A percentile compares a stretch with the other conserved stretches of the same genome.
These are phyloP conservation scores for Gymnocypris eckloni DNA, from an alignment of 2,797 vertebrate genomes.

Conservation along the genomic window DNA sequence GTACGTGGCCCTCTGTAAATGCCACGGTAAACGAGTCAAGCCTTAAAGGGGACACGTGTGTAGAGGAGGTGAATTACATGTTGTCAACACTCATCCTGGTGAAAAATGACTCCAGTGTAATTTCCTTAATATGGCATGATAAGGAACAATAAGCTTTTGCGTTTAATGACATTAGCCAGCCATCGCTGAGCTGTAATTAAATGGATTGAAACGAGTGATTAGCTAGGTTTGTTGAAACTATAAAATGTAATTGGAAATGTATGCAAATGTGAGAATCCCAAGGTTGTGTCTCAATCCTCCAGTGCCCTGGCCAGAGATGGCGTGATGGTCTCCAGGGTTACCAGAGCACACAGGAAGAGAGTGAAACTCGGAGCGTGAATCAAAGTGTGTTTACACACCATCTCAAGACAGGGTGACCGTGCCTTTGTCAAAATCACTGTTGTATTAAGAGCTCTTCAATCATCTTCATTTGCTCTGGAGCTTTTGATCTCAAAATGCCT, in stretches of 20 bases:
- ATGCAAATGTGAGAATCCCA: constrained; percentile 62
- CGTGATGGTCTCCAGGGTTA: constrained; percentile 5
- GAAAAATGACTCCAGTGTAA: constrained; percentile 64
- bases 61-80: constrained; percentile 52
- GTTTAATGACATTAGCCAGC: constrained; percentile 67
- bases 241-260: constrained; percentile 68
- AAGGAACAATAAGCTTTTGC: constrained; percentile 69
- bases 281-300: constrained; percentile 29
- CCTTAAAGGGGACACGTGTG: constrained; percentile 33
- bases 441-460: constrained; percentile 32
- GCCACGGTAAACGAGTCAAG: constrained; percentile 33
- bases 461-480: constrained; percentile 32
- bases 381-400: constrained; percentile 14
- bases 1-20: neutral
- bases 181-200: constrained; percentile 68
- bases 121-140: constrained; percentile 65
- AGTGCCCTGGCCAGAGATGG: constrained; percentile 39
- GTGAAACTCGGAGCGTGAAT: neutral
- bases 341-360: constrained; percentile 10
- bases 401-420: constrained; percentile 11
- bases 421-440: constrained; percentile 38
- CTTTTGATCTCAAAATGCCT: constrained; percentile 23
- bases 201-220: constrained; percentile 68
- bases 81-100: constrained; percentile 44
- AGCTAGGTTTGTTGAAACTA: constrained; percentile 65